Evolutionary conservation across 2,797 vertebrate species (phyloP), one percentile per base, ranked within the genome.

Genomic region (Enteromius radiatus): DNA sequence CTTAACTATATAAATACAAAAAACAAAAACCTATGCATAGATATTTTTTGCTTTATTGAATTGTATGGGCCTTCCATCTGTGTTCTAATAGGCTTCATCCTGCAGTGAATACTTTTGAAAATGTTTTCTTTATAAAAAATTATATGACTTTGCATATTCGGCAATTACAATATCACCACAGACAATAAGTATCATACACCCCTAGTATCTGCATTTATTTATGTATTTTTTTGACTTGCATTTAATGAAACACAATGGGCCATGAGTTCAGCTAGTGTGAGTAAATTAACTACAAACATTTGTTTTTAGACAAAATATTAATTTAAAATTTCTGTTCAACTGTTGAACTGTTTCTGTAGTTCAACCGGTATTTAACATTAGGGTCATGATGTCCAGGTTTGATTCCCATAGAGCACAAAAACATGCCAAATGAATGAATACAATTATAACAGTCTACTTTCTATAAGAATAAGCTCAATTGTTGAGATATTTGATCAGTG

Each of bases 401-500:
- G 2, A 59, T 76, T 41, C 14, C 28, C 28, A 15, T 43, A 0
- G 28, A 54, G n/a, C 6, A 26, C n/a, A 59, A 75, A 75, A 56
- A 26, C 33, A 2, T 19, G 33, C 14, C 52, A 75, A 36, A 47
- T 47, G 9, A 45, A 33, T 33, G 3, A 78, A 64, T 36, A 33
- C 7, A 78, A 23, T 78, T 76, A 43, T 43, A 76, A 76, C 23
- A 26, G 59, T 65, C 14, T 38, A 17, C 33, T 82, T 82, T 68
- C 47, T 67, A 56, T 17, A 49, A 81, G 74, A n/a, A n/a, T n/a
- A 70, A 31, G 23, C 12, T 26, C 3, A 6, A 23, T 61, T 43
- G 74, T 73, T 49, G 47, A 75, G 15, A 28, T 75, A 41, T 67
- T 47, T 4, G 67, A 17, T 70, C 9, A 73, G 26, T 80, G 47